Base-by-base conservation (phyloP, 2,113 vertebrate genomes). In the Callithrix jacchus region DNA sequence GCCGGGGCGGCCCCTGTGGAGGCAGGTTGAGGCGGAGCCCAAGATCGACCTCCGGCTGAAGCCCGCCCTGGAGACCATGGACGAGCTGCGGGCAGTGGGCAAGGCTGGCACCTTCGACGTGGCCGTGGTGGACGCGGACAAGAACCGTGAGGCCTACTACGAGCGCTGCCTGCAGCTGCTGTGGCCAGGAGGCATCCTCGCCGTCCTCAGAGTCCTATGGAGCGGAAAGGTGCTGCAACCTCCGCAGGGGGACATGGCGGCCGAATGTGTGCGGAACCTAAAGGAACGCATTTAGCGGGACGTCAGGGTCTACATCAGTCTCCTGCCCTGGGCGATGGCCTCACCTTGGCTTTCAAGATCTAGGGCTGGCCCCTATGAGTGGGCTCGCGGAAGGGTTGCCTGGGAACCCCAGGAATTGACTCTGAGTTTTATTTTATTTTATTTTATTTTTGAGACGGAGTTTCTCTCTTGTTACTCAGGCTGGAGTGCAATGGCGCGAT, bases 121-220 rank as follows among this genome's bases (percentile, higher is more conserved):
- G 30, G 98, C 98, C 64, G 99, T 99, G 98, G 99, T 99, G 23
- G 99, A 99, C 30, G 99, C 99, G 0, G 99, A 99, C 98, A 99
- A 99, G 32, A 99, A 98, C 96, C 99, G 98, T 40, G 98, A 99
- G 0, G 98, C 97, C 83, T 99, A 99, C 98, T 99, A 99, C 6
- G 99, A 99, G 97, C 99, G 99, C 96, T 99, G 99, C 83, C 98
- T 99, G 92, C 98, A 98, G 92, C 99, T 99, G 77, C 6, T 99
- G 91, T 99, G 98, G 81, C 99, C 99, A 81, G 99, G 99, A 58
- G 99, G 99, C 90, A 93, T 99, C 97, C 99, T 99, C 73, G 99
- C 99, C 0, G 98, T 99, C 17, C 99, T 99, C 97, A 99, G 99
- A 2, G 99, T 99, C 30, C 98, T 99, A 77, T 99, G 99, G 98